Evolutionary conservation across 1,140 invertebrate species (phyloP), one percentile per base, ranked within the genome.

Genomic region (Nasonia vitripennis): DNA sequence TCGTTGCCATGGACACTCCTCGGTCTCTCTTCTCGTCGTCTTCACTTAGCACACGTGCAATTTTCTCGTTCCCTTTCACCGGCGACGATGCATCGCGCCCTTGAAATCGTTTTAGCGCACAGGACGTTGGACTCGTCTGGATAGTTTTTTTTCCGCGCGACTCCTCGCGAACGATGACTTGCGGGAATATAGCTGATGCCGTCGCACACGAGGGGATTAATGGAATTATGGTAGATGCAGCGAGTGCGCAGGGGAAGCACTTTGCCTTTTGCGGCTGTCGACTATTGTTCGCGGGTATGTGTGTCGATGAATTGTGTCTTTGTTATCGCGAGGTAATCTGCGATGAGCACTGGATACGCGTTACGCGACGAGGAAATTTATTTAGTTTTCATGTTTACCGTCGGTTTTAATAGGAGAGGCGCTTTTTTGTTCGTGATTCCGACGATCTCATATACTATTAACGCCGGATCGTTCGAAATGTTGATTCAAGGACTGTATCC

Each of bases 41-140:
- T n/a, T 34, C 31, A 12, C 70, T 73, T 31, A 31, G 70, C 70
- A 37, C 70, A 34, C 70, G 70, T 73, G 20, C 55, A n/a, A 62
- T n/a, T 62, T 37, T 73, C 70, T 12, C 27, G 34, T 79, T 79
- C 78, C 75, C 78, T 79, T 79, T 79, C 78, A 79, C 78, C 20
- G 6, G 2, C 51, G 17, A 78, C 51, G 17, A 78, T 31, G 3
- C 17, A 12, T 27, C 31, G 41, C 27, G 55, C 78, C 78, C 78
- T 79, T 79, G 78, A 79, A 34, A 37, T 67, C 78, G 27, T 67
- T 78, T 78, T 78, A 78, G 23, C 27, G 41, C 68, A 81, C 62
- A 55, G 75, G 75, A 78, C 45, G 75, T 78, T 78, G 75, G 10
- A 55, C 75, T 62, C 55, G 17, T 62, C 55, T 62, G 55, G 55